Base-by-base conservation (phyloP, 2,888 invertebrate species). In the Gastrophysa polygoni region DNA sequence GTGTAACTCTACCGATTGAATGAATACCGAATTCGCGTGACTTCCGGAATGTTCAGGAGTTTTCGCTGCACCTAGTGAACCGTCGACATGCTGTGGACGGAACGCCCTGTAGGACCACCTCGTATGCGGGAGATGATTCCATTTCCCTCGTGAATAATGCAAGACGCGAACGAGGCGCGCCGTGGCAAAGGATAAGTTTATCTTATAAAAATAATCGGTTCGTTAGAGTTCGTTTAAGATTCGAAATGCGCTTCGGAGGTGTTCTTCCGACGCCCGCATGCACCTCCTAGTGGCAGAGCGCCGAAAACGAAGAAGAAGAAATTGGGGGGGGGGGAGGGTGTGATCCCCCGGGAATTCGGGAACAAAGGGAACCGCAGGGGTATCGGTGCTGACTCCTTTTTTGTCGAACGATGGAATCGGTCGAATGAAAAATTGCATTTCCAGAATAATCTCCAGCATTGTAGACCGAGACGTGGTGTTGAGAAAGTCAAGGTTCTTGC, bases 121-220 rank as follows among this genome's bases (percentile, higher is more conserved):
- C 20, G 49, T n/a, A 32, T 32, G 29, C 29, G 10, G 10, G 29
- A 32, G 55, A 50, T 64, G 52, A 65, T 67, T 68, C 57, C 61
- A 68, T 68, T 65, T 57, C 60, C 34, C 55, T 32, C 49, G 69
- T 71, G 71, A 72, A 72, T 72, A 67, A 72, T 72, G 69, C 71
- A 72, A 46, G 38, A 44, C 14, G 51, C 32, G 58, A 29, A 20
- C 21, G n/a, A 44, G 44, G 63, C 55, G 21, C 55, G 61, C 47
- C 60, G 57, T 61, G 63, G 67, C 69, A 71, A 63, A 63, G 67
- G 68, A 71, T 68, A 67, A 69, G 70, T 71, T 73, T 71, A 73
- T 71, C 71, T 69, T 72, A 72, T 72, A 75, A 75, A 75, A 76
- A 75, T 76, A 75, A 74, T 74, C 75, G 76, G 72, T 76, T 76